Percentiles rank a stretch among this genome's conserved stretches.
phyloP scores from a whole-genome alignment of 2,797 vertebrate species.

The Mormyrus proboscirostris region DNA sequence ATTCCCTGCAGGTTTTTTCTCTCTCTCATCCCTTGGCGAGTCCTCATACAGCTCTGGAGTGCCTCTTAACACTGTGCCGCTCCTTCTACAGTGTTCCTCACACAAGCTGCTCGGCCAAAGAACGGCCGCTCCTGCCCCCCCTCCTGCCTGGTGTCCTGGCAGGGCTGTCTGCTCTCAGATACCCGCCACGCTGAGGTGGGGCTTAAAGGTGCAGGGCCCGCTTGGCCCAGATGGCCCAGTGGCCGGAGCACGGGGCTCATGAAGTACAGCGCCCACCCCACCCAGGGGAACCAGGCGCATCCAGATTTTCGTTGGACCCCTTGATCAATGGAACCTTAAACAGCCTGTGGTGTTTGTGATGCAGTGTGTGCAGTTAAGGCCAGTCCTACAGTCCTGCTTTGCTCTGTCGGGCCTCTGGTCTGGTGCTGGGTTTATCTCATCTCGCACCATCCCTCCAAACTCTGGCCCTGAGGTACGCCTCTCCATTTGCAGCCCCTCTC shows the following conservation, averaged over 20 bases:
- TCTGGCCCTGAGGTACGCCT: neutral
- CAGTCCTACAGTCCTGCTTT: neutral
- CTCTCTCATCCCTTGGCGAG: neutral
- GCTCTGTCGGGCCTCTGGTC: neutral
- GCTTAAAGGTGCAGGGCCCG: neutral
- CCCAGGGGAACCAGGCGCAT: neutral
- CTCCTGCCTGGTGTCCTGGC: neutral
- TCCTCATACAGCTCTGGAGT: neutral
- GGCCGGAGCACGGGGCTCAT: neutral
- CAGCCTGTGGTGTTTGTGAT: neutral
- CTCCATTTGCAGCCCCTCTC: neutral
- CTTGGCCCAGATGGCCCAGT: no score
- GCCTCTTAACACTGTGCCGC: neutral
- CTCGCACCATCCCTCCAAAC: neutral
- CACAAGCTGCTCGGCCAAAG: neutral
- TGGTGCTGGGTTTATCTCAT: neutral
- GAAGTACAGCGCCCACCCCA: neutral
- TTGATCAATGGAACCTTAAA: neutral
- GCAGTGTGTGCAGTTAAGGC: neutral
- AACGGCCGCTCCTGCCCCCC: neutral
- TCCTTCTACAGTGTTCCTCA: neutral
- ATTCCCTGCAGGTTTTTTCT: neutral
- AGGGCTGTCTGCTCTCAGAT: neutral
- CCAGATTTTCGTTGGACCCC: neutral
- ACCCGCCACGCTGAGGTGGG: no score